These are phyloP conservation scores for Psilopsiagon aurifrons DNA, from an alignment of 2,113 vertebrate species.

Conservation along the genomic window DNA sequence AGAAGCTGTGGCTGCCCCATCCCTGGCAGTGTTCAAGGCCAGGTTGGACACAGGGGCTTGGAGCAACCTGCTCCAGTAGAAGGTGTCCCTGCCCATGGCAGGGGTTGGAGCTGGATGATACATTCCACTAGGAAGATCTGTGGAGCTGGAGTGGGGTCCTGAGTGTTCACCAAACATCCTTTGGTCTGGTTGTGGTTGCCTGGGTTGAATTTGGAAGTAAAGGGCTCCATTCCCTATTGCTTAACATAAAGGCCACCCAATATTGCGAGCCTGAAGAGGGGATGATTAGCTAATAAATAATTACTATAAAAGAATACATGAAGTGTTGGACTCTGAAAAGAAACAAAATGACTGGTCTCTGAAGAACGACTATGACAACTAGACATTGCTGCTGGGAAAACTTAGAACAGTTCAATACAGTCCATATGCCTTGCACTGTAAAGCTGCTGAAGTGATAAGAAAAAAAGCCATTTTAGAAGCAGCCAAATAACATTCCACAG, in stretches of 20 bases:
- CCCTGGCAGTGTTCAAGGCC: not conserved
- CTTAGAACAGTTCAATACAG: slow-evolving; percentile 5
- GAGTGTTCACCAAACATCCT: not conserved
- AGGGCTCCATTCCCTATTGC: slow-evolving; percentile 11
- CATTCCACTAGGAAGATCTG: not conserved
- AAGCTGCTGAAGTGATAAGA: not conserved
- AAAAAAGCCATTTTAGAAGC: slow-evolving; percentile 17
- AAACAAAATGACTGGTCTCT: not conserved
- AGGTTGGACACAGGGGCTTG: not conserved
- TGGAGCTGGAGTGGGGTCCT: not conserved
- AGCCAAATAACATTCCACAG: slow-evolving; percentile 65
- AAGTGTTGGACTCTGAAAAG: slow-evolving; percentile 27
- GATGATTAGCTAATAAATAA: slow-evolving; percentile 56
- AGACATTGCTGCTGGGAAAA: slow-evolving; percentile 29
- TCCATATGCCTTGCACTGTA: not conserved
- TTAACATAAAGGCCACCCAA: slow-evolving; percentile 29
- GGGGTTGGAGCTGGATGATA: not conserved
- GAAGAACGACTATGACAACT: not conserved
- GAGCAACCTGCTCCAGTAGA: not conserved
- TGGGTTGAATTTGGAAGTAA: not conserved
- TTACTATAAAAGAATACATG: slow-evolving; percentile 1
- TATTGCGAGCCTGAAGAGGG: not conserved
- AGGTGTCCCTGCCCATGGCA: not conserved
- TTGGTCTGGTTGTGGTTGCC: not conserved
- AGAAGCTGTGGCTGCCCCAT: not conserved